Percentiles rank a stretch among this genome's conserved stretches.
Evolutionary conservation across 2,113 vertebrate genomes (phyloP).

Genomic region (Ondatra zibethicus): DNA sequence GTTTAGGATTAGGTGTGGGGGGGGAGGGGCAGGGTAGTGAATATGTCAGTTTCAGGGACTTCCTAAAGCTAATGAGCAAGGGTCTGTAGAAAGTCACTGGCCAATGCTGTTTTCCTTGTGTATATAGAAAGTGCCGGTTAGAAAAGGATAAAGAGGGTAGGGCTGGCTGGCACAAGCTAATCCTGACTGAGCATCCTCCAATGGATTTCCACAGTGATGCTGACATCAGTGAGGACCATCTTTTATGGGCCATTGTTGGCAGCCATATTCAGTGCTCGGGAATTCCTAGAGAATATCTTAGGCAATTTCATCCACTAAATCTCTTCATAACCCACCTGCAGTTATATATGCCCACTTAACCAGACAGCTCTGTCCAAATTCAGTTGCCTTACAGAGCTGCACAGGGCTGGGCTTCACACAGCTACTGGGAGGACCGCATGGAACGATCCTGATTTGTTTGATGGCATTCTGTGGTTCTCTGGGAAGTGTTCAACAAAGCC

Average conservation of each 20-base stretch:
- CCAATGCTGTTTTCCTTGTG: rapidly evolving
- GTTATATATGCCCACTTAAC: no score
- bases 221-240: not conserved
- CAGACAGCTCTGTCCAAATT: not conserved
- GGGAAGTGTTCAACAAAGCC: constrained; percentile 38
- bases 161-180: not conserved
- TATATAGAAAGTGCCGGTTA: not conserved
- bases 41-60: not conserved
- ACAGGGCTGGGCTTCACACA: not conserved
- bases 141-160: not conserved
- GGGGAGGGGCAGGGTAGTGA: not conserved
- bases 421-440: not conserved
- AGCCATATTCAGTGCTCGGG: not conserved
- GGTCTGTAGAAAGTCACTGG: not conserved
- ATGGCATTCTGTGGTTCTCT: not conserved
- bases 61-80: not conserved
- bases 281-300: not conserved
- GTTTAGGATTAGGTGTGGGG: not conserved
- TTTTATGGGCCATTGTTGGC: not conserved
- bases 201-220: not conserved
- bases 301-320: not conserved
- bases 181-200: not conserved
- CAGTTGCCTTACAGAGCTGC: not conserved
- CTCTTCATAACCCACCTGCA: not conserved
- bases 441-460: not conserved